These are phyloP conservation scores for Phortica okadai DNA, from an alignment of 2,888 invertebrate genomes.

Conservation along the genomic window DNA sequence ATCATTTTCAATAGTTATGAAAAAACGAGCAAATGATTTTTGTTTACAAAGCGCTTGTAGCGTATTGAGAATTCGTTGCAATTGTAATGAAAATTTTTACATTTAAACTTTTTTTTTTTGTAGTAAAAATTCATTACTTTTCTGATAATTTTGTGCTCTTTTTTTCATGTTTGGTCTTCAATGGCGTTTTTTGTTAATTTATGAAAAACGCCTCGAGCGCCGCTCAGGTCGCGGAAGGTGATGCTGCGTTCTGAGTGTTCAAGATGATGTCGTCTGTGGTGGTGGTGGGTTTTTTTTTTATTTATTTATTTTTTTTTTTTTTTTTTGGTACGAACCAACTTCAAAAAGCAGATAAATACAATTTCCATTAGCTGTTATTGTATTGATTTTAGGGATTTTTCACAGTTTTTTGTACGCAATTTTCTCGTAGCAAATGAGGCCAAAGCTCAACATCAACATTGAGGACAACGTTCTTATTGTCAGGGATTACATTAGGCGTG, in stretches of 20 bases:
- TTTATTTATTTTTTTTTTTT: not conserved
- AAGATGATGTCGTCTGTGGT: not conserved
- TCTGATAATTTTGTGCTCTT: conserved; percentile 10
- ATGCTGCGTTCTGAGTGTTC: not conserved
- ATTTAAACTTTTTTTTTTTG: not conserved
- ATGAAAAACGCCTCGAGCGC: conserved; percentile 14
- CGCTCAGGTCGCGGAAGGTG: conserved; percentile 2
- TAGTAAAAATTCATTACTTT: conserved; percentile 15
- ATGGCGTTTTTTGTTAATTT: conserved; percentile 16
- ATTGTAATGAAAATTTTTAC: not conserved
- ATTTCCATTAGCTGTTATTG: conserved; percentile 60
- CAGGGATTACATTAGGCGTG: conserved; percentile 16
- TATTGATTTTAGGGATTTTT: conserved; percentile 40
- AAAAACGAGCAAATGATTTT: not conserved
- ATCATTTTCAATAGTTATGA: not conserved
- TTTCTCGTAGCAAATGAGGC: not conserved
- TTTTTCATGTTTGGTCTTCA: not conserved
- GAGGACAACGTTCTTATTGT: not conserved
- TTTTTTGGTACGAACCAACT: conserved; percentile 45
- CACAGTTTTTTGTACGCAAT: conserved; percentile 17
- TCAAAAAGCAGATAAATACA: conserved; percentile 69
- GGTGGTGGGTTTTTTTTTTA: conserved; percentile 4
- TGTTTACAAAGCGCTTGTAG: not conserved
- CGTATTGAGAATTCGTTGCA: not conserved
- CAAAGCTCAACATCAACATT: not conserved